Conservation (phyloP, 2,113 vertebrate genomes). For the Chionodraco myersi region DNA sequence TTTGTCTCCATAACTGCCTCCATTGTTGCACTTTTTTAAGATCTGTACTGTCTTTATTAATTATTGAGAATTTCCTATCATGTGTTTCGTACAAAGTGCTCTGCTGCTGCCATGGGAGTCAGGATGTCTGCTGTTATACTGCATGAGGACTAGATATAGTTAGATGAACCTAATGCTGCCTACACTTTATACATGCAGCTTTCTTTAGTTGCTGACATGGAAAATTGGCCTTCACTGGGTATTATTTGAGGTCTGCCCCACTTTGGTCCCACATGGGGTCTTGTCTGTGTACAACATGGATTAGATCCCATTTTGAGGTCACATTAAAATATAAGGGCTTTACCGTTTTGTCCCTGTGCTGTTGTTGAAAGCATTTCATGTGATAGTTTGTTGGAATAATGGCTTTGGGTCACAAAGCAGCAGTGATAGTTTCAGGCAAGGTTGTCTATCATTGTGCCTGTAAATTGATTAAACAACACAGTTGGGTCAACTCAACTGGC, state of each 20-base stretch:
- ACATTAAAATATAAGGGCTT: neutral
- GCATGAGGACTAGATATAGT: neutral
- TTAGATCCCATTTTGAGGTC: slow-evolving; percentile 41
- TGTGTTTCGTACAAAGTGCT: neutral
- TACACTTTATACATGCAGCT: neutral
- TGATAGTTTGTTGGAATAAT: slow-evolving; percentile 5
- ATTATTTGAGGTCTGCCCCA: slow-evolving; percentile 39
- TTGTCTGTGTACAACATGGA: slow-evolving; percentile 19
- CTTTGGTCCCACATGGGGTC: slow-evolving; percentile 10
- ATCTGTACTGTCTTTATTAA: neutral
- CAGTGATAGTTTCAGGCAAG: neutral
- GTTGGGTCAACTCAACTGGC: slow-evolving; percentile 39
- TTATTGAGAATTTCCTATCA: neutral
- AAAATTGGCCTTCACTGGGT: slow-evolving; percentile 24
- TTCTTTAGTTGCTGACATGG: slow-evolving; percentile 13
- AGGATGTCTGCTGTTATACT: slow-evolving; percentile 6
- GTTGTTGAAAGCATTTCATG: neutral
- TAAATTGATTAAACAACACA: slow-evolving; percentile 47
- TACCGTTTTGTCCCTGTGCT: neutral
- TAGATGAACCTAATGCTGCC: neutral
- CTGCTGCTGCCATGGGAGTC: neutral
- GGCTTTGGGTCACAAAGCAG: neutral
- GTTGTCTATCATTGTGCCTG: slow-evolving; percentile 22
- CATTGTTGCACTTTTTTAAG: neutral
- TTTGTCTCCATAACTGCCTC: neutral